Evolutionary conservation across 2,113 vertebrate species (phyloP).

Genomic region (Lepus timidus): DNA sequence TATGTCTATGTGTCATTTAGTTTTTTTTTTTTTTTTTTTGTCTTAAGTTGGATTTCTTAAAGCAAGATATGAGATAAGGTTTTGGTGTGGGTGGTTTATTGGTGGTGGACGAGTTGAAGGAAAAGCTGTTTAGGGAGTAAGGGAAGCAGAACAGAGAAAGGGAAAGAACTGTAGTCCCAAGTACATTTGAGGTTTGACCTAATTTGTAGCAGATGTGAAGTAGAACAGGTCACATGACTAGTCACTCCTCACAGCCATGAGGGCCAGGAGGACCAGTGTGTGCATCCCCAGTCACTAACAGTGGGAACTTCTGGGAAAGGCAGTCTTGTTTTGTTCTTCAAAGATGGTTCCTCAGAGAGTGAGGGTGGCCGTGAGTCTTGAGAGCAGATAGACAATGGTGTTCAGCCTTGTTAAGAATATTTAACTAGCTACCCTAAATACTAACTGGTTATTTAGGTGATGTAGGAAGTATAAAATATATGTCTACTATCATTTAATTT

Average conservation of each 20-base stretch:
- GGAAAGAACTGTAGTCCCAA: not conserved
- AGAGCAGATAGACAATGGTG: not conserved
- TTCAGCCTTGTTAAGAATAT: not conserved
- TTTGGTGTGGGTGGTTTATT: conserved; percentile 7
- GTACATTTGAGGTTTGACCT: not conserved
- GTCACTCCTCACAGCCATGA: not conserved
- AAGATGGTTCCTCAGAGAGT: not conserved
- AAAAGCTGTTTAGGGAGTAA: not conserved
- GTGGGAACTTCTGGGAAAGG: not conserved
- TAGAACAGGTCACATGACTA: not conserved
- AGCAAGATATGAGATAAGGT: not conserved
- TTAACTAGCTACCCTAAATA: conserved; percentile 1
- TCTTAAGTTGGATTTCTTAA: conserved; percentile 14
- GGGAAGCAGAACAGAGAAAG: not conserved
- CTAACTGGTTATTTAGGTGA: conserved; percentile 6
- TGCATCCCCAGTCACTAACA: not conserved
- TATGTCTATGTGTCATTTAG: not conserved
- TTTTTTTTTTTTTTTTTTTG: not conserved
- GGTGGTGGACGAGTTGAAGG: not conserved
- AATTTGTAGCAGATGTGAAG: not conserved
- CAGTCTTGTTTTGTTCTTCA: not conserved
- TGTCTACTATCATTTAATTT: conserved; percentile 23
- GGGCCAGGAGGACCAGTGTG: not conserved
- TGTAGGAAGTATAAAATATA: not conserved
- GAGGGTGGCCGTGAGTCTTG: not conserved